phyloP scores from a whole-genome alignment of 53 echinoderm and acorn worm species.

The Temnopleurus reevesii region DNA sequence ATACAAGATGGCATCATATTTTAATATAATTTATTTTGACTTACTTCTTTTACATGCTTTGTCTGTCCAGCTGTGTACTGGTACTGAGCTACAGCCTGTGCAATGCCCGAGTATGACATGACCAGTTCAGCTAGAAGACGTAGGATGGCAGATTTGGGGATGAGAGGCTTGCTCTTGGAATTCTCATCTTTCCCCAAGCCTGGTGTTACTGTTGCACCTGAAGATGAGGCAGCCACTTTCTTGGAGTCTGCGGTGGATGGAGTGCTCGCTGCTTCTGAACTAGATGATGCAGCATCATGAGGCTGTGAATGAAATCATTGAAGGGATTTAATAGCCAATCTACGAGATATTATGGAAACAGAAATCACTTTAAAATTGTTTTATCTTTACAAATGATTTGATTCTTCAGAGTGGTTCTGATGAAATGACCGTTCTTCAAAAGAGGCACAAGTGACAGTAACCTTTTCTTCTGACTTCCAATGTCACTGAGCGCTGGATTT shows the following conservation, averaged over 20 bases:
- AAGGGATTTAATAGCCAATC: no score
- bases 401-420: no score
- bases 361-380: no score
- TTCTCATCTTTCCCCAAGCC: slow-evolving; percentile 58
- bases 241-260: slow-evolving; percentile 29
- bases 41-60: slow-evolving; percentile 79
- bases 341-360: no score
- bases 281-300: neutral
- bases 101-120: slow-evolving; percentile 71
- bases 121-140: slow-evolving; percentile 83
- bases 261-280: slow-evolving; percentile 17
- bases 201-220: slow-evolving; percentile 43
- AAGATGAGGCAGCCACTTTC: slow-evolving; percentile 53
- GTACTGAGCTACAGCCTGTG: slow-evolving; percentile 89
- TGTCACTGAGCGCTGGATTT: no score
- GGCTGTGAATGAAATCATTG: neutral
- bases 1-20: no score
- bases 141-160: slow-evolving; percentile 90
- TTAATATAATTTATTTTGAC: neutral
- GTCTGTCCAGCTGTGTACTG: slow-evolving; percentile 74
- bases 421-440: no score
- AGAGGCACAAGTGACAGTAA: no score
- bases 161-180: slow-evolving; percentile 80
- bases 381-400: no score
- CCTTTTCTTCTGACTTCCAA: no score